A percentile compares a stretch with the other conserved stretches of the same genome.
These are phyloP conservation scores for Hycleus cichorii DNA, from an alignment of 1,140 invertebrate genomes.

Conservation along the genomic window DNA sequence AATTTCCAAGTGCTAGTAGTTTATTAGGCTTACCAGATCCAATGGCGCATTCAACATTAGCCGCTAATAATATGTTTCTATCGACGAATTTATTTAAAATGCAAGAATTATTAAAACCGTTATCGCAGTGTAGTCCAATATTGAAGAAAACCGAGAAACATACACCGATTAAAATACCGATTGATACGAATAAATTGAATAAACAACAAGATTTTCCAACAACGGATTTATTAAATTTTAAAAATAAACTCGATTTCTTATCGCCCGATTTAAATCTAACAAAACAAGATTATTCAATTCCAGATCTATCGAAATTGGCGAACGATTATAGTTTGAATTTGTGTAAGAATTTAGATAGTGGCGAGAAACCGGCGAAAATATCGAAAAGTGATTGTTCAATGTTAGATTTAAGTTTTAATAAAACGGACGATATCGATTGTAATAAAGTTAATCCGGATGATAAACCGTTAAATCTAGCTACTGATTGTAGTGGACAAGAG, in stretches of 20 bases:
- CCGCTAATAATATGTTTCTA: conserved; percentile 61
- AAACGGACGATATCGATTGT: conserved; percentile 5
- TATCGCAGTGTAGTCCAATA: conserved; percentile 43
- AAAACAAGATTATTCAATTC: conserved; percentile 33
- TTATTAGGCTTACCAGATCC: conserved; percentile 56
- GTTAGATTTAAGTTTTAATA: conserved; percentile 29
- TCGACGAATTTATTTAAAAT: conserved; percentile 47
- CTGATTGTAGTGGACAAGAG: conserved; percentile 3
- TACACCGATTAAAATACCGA: conserved; percentile 39
- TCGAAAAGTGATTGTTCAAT: conserved; percentile 25
- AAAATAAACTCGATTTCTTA: conserved; percentile 39
- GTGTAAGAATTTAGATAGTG: conserved; percentile 20
- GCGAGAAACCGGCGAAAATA: conserved; percentile 25
- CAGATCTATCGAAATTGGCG: conserved; percentile 22
- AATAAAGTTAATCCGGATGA: conserved; percentile 16
- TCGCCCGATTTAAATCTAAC: conserved; percentile 43
- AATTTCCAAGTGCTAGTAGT: conserved; percentile 49
- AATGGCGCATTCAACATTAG: conserved; percentile 58
- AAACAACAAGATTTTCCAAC: conserved; percentile 32
- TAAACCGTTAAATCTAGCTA: conserved; percentile 27
- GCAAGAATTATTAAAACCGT: conserved; percentile 46
- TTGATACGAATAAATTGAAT: conserved; percentile 25
- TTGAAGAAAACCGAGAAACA: conserved; percentile 36
- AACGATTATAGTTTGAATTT: conserved; percentile 29
- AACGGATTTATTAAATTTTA: conserved; percentile 34